phyloP scores from a whole-genome alignment of 2,113 vertebrate species.

The Tinamus guttatus region DNA sequence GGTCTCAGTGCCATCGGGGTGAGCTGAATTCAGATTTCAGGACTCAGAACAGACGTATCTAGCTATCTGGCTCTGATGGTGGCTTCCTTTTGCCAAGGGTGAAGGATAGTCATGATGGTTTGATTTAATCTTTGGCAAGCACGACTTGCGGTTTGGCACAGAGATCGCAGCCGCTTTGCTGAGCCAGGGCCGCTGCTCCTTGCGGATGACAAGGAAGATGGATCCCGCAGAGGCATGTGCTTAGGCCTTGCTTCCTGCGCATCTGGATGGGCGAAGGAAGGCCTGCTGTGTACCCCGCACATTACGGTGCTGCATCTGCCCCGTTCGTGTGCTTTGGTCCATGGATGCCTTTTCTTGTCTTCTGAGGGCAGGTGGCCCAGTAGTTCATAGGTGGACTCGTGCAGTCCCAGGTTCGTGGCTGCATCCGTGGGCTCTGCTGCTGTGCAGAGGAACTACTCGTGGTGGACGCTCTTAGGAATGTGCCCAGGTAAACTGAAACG shows the following conservation, averaged over 20 bases:
- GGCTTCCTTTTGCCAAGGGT: neutral
- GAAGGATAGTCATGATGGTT: neutral
- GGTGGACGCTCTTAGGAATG: neutral
- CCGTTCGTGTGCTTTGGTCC: neutral
- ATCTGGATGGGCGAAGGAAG: too few relatives aligned
- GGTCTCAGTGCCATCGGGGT: rapidly evolving
- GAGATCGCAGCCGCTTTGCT: neutral
- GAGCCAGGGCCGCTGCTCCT: neutral
- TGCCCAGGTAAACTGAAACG: neutral
- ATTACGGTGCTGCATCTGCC: too few relatives aligned
- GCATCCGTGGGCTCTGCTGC: neutral
- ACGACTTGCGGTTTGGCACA: rapidly evolving
- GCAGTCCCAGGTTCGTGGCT: neutral
- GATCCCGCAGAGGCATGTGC: rapidly evolving
- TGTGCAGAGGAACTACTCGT: neutral
- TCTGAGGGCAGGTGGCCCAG: neutral
- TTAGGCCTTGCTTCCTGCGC: neutral
- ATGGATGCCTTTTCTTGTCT: neutral
- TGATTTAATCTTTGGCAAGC: neutral
- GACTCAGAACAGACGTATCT: neutral
- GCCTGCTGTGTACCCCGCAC: too few relatives aligned
- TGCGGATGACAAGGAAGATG: rapidly evolving
- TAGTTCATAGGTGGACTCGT: too few relatives aligned
- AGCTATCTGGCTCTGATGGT: neutral
- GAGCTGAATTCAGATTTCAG: neutral